phyloP scores from a whole-genome alignment of 2,888 invertebrate genomes.

The Spialia ferax region DNA sequence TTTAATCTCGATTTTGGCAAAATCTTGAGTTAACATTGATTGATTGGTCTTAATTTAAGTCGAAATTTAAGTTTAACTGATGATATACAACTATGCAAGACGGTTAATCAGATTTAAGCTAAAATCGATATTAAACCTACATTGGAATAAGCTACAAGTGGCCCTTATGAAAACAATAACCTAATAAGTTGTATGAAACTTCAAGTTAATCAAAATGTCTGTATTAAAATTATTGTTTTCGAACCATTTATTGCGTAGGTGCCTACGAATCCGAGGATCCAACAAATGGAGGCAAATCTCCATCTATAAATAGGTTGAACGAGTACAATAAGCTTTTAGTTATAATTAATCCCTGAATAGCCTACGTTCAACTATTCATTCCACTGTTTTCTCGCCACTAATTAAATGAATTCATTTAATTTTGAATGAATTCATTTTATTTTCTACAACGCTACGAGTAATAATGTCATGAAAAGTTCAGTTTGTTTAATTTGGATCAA shows the following conservation, averaged over 20 bases:
- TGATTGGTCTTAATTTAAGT: too few relatives aligned
- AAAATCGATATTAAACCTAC: too few relatives aligned
- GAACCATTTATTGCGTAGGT: too few relatives aligned
- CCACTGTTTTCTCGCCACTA: not conserved
- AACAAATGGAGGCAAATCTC: not conserved
- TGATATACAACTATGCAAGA: too few relatives aligned
- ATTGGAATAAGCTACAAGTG: too few relatives aligned
- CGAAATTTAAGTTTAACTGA: too few relatives aligned
- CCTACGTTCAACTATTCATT: not conserved
- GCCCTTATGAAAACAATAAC: too few relatives aligned
- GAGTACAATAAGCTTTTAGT: slow-evolving; percentile 6
- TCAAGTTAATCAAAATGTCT: not conserved
- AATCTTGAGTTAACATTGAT: too few relatives aligned
- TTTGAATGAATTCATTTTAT: slow-evolving; percentile 3
- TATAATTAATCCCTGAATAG: slow-evolving; percentile 9
- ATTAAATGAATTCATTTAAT: slow-evolving; percentile 7
- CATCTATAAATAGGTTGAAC: not conserved
- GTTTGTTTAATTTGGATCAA: not conserved
- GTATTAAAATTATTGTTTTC: not conserved
- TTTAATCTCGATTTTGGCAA: too few relatives aligned
- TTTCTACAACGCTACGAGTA: not conserved
- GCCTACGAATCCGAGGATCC: too few relatives aligned
- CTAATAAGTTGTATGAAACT: too few relatives aligned
- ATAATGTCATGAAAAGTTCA: not conserved
- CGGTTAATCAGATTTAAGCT: too few relatives aligned